Conservation (phyloP, 2,888 invertebrate species). For the Deroplatys truncata region DNA sequence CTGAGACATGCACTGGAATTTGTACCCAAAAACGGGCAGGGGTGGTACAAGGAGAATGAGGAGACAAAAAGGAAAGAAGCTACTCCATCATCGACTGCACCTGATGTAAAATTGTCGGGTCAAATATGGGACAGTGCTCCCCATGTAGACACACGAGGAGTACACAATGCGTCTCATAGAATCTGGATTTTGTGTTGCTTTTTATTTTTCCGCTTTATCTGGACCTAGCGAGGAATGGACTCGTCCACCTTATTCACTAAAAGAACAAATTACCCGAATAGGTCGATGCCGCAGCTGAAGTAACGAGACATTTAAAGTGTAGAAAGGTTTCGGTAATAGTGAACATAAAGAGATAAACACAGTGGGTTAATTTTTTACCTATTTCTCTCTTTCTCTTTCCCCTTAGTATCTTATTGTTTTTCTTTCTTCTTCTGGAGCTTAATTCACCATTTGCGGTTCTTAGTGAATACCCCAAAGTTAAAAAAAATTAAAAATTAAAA, state of each 20-base stretch:
- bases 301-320: neutral
- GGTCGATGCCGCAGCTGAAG: no score
- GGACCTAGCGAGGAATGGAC: neutral
- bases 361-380: no score
- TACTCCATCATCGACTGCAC: neutral
- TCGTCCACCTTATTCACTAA: neutral
- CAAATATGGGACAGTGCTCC: neutral
- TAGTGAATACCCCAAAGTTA: no score
- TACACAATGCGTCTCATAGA: no score
- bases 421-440: no score
- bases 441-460: no score
- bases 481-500: no score
- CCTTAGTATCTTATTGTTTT: no score
- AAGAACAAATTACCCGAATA: neutral
- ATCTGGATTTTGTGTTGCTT: neutral
- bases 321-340: no score
- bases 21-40: neutral
- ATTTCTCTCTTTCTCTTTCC: no score
- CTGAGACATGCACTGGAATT: neutral
- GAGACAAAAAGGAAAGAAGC: neutral
- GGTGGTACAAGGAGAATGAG: neutral
- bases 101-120: neutral
- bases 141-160: no score
- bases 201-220: neutral
- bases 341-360: no score